Evolutionary conservation across 2,797 vertebrate species (phyloP).

Genomic region (Scleropages formosus): DNA sequence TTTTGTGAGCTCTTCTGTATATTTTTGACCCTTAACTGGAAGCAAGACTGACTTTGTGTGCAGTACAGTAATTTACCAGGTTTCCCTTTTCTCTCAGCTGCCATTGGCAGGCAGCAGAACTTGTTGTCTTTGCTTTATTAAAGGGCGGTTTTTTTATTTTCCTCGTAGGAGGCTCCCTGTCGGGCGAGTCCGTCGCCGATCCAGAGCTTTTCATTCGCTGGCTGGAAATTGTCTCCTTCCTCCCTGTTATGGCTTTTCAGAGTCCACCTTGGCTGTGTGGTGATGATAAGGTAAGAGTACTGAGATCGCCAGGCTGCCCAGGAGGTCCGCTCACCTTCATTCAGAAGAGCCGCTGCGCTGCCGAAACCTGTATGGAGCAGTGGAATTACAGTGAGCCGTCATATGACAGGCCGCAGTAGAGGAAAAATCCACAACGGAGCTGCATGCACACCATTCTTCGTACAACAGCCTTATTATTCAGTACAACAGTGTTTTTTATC

Average conservation of each 20-base stretch:
- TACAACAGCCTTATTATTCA: too few species aligned
- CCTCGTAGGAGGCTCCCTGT: conserved; percentile 75
- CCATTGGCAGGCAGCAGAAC: too few species aligned
- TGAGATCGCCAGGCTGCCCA: neutral
- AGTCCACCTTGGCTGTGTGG: conserved; percentile 82
- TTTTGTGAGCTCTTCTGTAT: too few species aligned
- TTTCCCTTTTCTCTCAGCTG: neutral
- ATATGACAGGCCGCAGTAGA: too few species aligned
- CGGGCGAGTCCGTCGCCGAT: conserved; percentile 63
- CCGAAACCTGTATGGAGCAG: too few species aligned
- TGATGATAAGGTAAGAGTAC: conserved; percentile 69
- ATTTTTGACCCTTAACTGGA: neutral
- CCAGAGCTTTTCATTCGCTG: conserved; percentile 85
- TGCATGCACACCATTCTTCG: too few species aligned
- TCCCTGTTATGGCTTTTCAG: conserved; percentile 84
- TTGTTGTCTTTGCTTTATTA: neutral
- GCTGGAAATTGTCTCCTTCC: conserved; percentile 82
- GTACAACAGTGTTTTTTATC: too few species aligned
- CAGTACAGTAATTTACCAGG: neutral
- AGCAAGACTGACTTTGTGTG: conserved; percentile 8
- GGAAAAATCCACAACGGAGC: too few species aligned
- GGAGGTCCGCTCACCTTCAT: too few species aligned
- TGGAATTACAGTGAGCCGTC: too few species aligned
- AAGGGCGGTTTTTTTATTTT: neutral
- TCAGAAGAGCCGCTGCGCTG: too few species aligned